phyloP scores from a whole-genome alignment of 2,888 invertebrate species.

The Zygaena filipendulae region DNA sequence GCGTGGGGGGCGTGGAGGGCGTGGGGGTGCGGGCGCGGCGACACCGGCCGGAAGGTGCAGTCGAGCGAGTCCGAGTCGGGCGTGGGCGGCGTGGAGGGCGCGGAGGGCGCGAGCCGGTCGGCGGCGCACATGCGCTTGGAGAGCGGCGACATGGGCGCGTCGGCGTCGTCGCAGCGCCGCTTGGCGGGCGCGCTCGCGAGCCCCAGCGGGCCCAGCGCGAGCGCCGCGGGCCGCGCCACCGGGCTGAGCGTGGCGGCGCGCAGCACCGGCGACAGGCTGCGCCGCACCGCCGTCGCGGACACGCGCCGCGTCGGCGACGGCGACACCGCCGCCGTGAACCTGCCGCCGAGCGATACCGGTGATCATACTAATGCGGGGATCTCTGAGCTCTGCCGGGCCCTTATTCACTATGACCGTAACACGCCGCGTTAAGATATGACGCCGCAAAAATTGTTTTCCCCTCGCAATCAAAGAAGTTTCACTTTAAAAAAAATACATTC shows the following conservation, averaged over 20 bases:
- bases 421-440: too few species aligned
- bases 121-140: slow-evolving; percentile 51
- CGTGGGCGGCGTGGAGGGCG: slow-evolving; percentile 50
- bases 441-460: too few species aligned
- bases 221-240: slow-evolving; percentile 62
- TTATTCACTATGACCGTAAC: too few species aligned
- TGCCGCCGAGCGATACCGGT: slow-evolving; percentile 24
- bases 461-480: too few species aligned
- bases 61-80: slow-evolving; percentile 58
- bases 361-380: slow-evolving; percentile 26
- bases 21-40: slow-evolving; percentile 39
- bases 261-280: slow-evolving; percentile 90
- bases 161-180: slow-evolving; percentile 72
- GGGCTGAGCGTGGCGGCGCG: slow-evolving; percentile 80
- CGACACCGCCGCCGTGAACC: slow-evolving; percentile 72
- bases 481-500: too few species aligned
- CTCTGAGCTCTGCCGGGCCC: too few species aligned
- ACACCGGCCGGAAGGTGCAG: slow-evolving; percentile 61
- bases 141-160: slow-evolving; percentile 50
- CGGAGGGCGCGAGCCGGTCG: slow-evolving; percentile 37
- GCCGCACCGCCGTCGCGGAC: slow-evolving; percentile 80
- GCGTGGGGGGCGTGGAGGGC: neutral
- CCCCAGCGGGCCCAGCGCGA: too few species aligned
- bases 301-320: slow-evolving; percentile 90
- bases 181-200: too few species aligned